Base-by-base conservation (phyloP, 2,797 vertebrate genomes). In the Molossus molossus region DNA sequence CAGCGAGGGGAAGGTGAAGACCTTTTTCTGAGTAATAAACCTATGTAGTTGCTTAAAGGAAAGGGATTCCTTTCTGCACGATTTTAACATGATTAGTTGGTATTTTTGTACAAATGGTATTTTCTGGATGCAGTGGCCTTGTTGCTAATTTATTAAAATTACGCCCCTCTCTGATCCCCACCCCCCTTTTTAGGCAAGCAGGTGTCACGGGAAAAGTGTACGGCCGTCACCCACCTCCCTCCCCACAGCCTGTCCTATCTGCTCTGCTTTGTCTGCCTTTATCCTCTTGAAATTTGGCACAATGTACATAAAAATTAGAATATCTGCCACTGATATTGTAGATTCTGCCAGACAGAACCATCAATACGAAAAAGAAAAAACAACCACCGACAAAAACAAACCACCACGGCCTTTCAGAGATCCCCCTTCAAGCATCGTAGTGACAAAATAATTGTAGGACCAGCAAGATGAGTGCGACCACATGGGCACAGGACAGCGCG, bases 381-480 rank as follows among this genome's bases (percentile, higher is more conserved):
- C 33, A 62, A 13, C 18, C 20, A 57, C 3, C 40, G 15, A 57
- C 15, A 7, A 1, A 8, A 18, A 33, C 29, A 33, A 29, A 33
- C 18, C 9, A 40, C 64, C 37, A 72, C 17, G 60, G 79, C 76
- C 84, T 96, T 88, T 98, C 90, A 72, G 81, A 97, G 98, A 96
- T 98, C 96, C 97, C 81, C 53, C 91, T 97, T 98, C 96, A 97
- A 37, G 95, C 94, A 95, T 97, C 97, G 97, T 82, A 86, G 50
- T 98, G 98, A 98, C 98, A 98, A 96, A 98, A 98, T 98, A 98
- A 98, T 98, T 98, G 98, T 92, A 97, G 97, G 96, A 98, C 93
- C 96, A 11, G 4, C 91, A 95, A 97, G 97, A 98, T 97, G 96
- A 98, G 98, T 95, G 94, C 97, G 97, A 96, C 97, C 97, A 53